A percentile compares a stretch with the other conserved stretches of the same genome.
Evolutionary conservation across 2,113 vertebrate species (phyloP).

Genomic region (Marcusenius ussheri): DNA sequence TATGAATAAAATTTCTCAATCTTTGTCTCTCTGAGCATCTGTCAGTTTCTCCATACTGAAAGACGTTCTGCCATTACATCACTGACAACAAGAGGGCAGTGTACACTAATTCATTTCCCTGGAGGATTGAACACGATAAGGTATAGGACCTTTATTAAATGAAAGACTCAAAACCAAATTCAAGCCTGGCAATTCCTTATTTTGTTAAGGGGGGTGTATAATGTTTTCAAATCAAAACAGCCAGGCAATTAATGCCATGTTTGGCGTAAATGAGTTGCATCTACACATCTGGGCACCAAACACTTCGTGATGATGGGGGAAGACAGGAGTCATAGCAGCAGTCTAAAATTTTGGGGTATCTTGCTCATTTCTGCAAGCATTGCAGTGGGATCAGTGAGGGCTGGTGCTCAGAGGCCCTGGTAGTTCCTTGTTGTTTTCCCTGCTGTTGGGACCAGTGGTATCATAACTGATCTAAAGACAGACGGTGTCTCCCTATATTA

Average conservation of each 20-base stretch:
- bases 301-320: neutral
- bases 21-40: slow-evolving; percentile 18
- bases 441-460: neutral
- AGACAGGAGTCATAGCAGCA: neutral
- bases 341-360: slow-evolving; percentile 26
- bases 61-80: slow-evolving; percentile 59
- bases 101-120: slow-evolving; percentile 68
- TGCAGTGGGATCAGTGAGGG: slow-evolving; percentile 50
- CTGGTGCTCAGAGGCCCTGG: neutral
- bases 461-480: slow-evolving; percentile 3
- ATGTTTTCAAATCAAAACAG: neutral
- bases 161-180: neutral
- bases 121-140: slow-evolving; percentile 50
- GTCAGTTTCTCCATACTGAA: slow-evolving; percentile 43
- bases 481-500: neutral
- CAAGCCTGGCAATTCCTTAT: neutral
- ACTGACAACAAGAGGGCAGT: slow-evolving; percentile 75
- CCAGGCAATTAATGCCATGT: neutral
- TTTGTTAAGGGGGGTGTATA: neutral
- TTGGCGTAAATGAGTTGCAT: neutral
- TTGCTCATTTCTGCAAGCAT: slow-evolving; percentile 49
- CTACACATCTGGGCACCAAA: neutral
- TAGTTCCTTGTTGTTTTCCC: neutral
- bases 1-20: slow-evolving; percentile 18
- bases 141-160: slow-evolving; percentile 39